Evolutionary conservation across 2,888 invertebrate species (phyloP), one percentile per base, ranked within the genome.

Genomic region (Andricus curvator): DNA sequence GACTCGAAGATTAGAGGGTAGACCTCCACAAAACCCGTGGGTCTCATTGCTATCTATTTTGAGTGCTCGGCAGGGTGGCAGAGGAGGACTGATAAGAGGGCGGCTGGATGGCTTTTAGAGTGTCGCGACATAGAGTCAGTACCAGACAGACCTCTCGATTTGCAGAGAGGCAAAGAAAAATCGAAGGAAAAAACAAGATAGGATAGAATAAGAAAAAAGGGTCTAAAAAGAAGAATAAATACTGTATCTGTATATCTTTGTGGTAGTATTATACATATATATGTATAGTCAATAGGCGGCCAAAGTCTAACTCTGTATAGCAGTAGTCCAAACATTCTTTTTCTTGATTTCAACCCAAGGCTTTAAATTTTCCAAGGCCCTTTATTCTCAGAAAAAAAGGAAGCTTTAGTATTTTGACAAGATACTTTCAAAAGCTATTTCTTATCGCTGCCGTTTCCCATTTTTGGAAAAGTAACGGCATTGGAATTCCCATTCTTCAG

Each of bases 1-100:
- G 83, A 84, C 83, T 86, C 83, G 79, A 83, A 90, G 91, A 91
- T 91, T 91, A 91, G 91, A 90, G 89, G 87, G 90, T 84, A 88
- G 86, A 79, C 81, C 83, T 82, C 77, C 77, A 68, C 67, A 80
- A 77, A 82, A 79, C 76, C 65, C 51, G 44, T 74, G 74, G 64
- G 66, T 29, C 78, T 9, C 37, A 37, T 9, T 70, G 82, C 80
- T 87, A 86, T 86, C 86, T 87, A 66, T 81, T 82, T 81, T 81
- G 81, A 78, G 74, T 78, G 81, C 51, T 56, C 82, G 80, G 83
- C 51, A 74, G 56, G 56, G 74, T 51, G 74, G 33, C 13, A 74
- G 74, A 83, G 85, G 84, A 80, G 81, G 80, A 81, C 82, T 84
- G 90, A 89, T 89, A 89, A 89, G 87, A 84, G 84, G 85, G 83